Evolutionary conservation across 1,140 invertebrate species (phyloP), one percentile per base, ranked within the genome.

Genomic region (Tetragnatha versicolor): DNA sequence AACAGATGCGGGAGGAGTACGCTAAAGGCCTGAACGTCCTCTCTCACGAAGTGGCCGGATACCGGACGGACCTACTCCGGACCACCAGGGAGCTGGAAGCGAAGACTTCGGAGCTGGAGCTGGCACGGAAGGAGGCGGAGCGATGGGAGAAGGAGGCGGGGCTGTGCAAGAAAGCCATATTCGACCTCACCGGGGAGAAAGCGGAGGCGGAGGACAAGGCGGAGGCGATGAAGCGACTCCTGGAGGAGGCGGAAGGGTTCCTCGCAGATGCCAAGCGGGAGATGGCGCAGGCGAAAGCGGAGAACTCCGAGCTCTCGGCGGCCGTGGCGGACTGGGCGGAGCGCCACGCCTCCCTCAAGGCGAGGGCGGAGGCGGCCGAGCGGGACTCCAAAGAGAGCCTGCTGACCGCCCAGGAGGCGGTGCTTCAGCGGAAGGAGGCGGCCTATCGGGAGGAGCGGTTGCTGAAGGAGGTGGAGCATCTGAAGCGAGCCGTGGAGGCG

Each of bases 311-410:
- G 31, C 39, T 77, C 5, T 29, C 31, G 7, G 35, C 49, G 25
- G 10, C 22, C 20, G 47, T 66, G 6, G 4, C 31, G 1, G 22
- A 77, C 27, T 22, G 65, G 17, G 45, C 39, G 29, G 73, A 77
- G n/a, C 73, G 66, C 37, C 65, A 77, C 22, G 66, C 65, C 14
- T 65, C 65, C 20, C 14, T 77, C 2, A 49, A 42, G 31, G 27
- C 17, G 29, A 49, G 66, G 37, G 31, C 45, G 3, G 20, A 22
- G 14, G 29, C 22, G 17, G 39, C 33, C 4, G 73, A 77, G 31
- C 53, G 55, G 66, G 61, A 77, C 42, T 60, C 73, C 5, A 77
- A 77, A 39, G 61, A 77, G 39, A 77, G 73, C 22, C 31, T 77
- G 20, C 20, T 77, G n/a, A 22, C 73, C 7, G 73, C 73, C 2